Evolutionary conservation across 1,140 invertebrate genomes (phyloP).

Genomic region (Orchestia grillus): DNA sequence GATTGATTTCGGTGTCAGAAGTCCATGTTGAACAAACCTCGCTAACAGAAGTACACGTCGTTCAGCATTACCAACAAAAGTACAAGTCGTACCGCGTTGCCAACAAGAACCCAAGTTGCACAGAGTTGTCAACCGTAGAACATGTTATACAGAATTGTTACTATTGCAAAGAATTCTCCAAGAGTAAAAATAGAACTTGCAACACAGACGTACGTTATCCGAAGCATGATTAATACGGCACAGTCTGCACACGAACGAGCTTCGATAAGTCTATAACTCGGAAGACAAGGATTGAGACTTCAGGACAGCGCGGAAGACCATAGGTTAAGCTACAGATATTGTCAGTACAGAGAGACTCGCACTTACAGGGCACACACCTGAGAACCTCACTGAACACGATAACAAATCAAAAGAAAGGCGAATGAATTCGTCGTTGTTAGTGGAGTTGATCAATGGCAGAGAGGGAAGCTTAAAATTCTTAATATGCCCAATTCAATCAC

Average conservation of each 20-base stretch:
- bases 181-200: neutral
- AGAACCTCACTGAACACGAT: neutral
- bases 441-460: neutral
- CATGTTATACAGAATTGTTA: neutral
- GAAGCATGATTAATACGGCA: neutral
- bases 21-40: too few relatives aligned
- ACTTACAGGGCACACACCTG: neutral
- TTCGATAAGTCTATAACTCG: neutral
- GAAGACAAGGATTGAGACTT: neutral
- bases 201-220: neutral
- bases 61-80: too few relatives aligned
- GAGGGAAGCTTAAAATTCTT: neutral
- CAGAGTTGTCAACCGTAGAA: neutral
- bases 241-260: neutral
- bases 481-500: slow-evolving; percentile 20
- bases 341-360: neutral
- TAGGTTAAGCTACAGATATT: neutral
- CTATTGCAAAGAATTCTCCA: neutral
- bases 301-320: neutral
- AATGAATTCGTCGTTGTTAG: neutral
- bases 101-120: neutral
- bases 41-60: too few relatives aligned
- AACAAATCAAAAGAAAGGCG: neutral
- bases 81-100: too few relatives aligned
- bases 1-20: too few relatives aligned